A percentile compares a stretch with the other conserved stretches of the same genome.
These are phyloP conservation scores for Phataginus tricuspis DNA, from an alignment of 2,797 vertebrate genomes.

Conservation along the genomic window DNA sequence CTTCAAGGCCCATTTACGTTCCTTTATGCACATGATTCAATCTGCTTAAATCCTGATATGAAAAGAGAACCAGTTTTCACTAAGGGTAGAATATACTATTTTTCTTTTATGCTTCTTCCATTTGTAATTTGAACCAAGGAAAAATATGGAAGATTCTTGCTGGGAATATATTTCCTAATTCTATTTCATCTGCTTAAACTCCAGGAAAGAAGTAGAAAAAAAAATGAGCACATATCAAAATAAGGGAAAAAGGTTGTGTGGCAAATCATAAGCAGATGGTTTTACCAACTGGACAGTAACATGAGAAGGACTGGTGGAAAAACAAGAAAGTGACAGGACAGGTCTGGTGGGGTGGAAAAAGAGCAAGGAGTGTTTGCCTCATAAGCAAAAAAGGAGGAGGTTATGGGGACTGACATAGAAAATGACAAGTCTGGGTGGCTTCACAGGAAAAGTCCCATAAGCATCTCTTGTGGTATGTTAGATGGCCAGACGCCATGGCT, in stretches of 20 bases:
- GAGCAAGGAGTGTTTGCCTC: neutral
- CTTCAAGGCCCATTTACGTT: neutral
- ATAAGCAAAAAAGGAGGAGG: neutral
- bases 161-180: neutral
- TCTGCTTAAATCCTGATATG: neutral
- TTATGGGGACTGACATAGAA: neutral
- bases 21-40: neutral
- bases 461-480: neutral
- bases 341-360: neutral
- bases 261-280: neutral
- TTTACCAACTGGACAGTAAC: neutral
- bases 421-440: neutral
- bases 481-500: neutral
- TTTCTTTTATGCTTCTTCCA: neutral
- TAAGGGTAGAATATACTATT: neutral
- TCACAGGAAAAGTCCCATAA: neutral
- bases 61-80: neutral
- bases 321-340: neutral
- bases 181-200: neutral
- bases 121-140: neutral
- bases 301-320: neutral
- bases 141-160: neutral
- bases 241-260: neutral
- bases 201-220: neutral
- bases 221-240: neutral